Evolutionary conservation across 2,888 invertebrate genomes (phyloP).

Genomic region (Tetranychus piercei): DNA sequence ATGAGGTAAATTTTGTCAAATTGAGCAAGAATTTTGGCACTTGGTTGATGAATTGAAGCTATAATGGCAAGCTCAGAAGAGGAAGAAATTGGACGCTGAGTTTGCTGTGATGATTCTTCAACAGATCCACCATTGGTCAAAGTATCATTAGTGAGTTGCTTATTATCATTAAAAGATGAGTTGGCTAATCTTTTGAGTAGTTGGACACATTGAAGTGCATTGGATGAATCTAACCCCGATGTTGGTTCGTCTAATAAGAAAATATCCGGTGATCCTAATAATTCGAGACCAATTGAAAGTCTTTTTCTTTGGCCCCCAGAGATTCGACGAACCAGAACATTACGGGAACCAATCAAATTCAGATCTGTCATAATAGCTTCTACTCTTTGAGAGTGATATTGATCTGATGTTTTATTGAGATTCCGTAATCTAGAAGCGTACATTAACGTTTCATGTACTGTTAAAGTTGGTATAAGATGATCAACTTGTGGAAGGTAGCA

Average conservation of each 20-base stretch:
- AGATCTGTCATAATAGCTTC: neutral
- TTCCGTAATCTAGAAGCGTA: slow-evolving; percentile 22
- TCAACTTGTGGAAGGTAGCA: slow-evolving; percentile 22
- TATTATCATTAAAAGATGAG: neutral
- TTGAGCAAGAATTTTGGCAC: slow-evolving; percentile 11
- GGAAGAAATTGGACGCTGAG: neutral
- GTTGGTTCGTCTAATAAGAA: slow-evolving; percentile 19
- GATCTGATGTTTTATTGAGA: neutral
- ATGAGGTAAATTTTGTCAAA: slow-evolving; percentile 19
- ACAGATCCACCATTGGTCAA: neutral
- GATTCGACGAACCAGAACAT: neutral
- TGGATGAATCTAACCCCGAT: slow-evolving; percentile 17
- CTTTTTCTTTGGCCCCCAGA: slow-evolving; percentile 2
- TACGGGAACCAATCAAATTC: neutral
- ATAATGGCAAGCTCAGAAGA: slow-evolving; percentile 11
- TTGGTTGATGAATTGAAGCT: slow-evolving; percentile 20
- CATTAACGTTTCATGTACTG: slow-evolving; percentile 20
- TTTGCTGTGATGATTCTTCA: neutral
- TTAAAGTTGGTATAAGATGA: slow-evolving; percentile 17
- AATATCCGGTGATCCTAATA: neutral
- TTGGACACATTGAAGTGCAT: slow-evolving; percentile 16
- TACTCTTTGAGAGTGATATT: neutral
- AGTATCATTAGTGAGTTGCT: neutral
- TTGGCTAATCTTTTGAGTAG: slow-evolving; percentile 16
- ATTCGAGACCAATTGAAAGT: slow-evolving; percentile 1